Evolutionary conservation across 2,113 vertebrate species (phyloP), one percentile per base, ranked within the genome.

Genomic region (Cheirogaleus medius): DNA sequence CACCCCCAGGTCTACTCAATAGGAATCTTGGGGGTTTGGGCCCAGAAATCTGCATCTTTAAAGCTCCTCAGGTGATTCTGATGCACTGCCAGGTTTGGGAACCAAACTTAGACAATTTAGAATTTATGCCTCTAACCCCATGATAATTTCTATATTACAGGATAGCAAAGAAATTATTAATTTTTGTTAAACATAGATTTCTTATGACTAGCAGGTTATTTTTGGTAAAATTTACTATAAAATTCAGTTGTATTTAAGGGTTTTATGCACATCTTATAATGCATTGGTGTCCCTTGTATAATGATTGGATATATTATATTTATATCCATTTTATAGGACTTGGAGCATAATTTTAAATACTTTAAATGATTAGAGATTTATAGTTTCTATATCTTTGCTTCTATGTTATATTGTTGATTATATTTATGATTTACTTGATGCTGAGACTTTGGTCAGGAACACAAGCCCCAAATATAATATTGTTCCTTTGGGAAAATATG

Each of bases 361-460:
- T 74, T 90, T 60, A 90, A 94, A 64, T 96, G 44, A 85, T 94
- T 89, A 91, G 32, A 80, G 23, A 95, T 85, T 83, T 93, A 84
- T 29, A 88, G 69, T 85, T 91, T 27, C 27, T 86, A 25, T 74
- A 78, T 80, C 69, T 91, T 96, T 95, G 39, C 34, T 82, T 91
- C 96, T 85, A 87, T 85, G 77, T 10, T 64, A 86, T 42, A 69
- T 2, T 71, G 32, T 89, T 94, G 44, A 69, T 85, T 94, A 73
- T 74, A 87, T 37, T 92, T 88, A 88, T 95, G 64, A 89, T 85
- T 89, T 95, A 95, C 60, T 58, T 89, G 84, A 86, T 64, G 74
- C 15, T 37, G 29, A 68, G 21, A 94, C 14, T 95, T 64, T 94
- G 78, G 54, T 94, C 49, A 81, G 39, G 73, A 85, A 94, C 4